These are phyloP conservation scores for Melanotaenia pygmaea DNA, from an alignment of 2,797 vertebrate genomes.

Conservation along the genomic window DNA sequence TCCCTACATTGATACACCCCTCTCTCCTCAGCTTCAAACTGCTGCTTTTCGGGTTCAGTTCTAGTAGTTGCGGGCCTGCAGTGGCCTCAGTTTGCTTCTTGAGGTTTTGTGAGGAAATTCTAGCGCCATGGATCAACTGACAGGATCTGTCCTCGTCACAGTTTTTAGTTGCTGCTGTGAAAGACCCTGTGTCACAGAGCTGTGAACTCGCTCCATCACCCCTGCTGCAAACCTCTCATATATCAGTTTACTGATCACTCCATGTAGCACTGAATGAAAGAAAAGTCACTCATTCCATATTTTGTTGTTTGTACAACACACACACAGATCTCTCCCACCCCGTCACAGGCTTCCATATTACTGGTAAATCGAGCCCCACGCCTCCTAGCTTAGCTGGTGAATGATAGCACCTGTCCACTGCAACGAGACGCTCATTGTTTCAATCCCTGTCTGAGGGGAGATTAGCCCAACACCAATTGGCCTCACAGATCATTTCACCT, in stretches of 20 bases:
- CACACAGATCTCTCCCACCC: constrained; percentile 23
- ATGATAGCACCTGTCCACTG: constrained; percentile 81
- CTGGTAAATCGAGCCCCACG: constrained; percentile 72
- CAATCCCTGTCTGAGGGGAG: constrained; percentile 75
- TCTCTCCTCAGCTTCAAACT: constrained; percentile 34
- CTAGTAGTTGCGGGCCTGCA: constrained; percentile 72
- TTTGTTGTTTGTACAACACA: constrained; percentile 43
- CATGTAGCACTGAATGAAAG: constrained; percentile 32
- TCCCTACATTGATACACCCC: constrained; percentile 50
- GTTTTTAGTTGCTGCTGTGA: constrained; percentile 64
- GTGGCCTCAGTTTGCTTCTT: constrained; percentile 72
- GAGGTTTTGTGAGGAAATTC: constrained; percentile 78
- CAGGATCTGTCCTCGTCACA: constrained; percentile 78
- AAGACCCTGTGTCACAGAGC: constrained; percentile 64
- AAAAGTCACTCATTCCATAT: constrained; percentile 49
- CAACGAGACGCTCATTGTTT: constrained; percentile 80
- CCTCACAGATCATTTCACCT: constrained; percentile 78
- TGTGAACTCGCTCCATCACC: constrained; percentile 58
- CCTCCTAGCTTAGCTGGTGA: constrained; percentile 69
- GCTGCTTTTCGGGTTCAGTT: constrained; percentile 60
- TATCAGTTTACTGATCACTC: constrained; percentile 45
- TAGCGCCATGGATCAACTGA: constrained; percentile 68
- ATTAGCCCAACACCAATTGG: constrained; percentile 77
- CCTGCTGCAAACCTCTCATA: constrained; percentile 43
- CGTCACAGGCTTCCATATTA: constrained; percentile 51